phyloP scores from a whole-genome alignment of 2,888 invertebrate genomes.

The Orthosia gothica region DNA sequence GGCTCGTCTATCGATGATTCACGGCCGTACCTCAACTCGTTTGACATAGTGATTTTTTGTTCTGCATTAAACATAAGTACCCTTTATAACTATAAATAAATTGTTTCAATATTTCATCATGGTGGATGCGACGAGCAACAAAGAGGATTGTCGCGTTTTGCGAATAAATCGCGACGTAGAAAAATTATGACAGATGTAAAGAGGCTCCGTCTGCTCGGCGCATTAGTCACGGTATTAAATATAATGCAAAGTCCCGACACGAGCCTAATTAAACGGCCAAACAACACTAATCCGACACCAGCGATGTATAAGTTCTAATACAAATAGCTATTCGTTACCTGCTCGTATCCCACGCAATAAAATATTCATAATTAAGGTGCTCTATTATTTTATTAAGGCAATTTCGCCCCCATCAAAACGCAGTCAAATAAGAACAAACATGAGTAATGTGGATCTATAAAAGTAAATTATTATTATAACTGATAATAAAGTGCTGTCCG shows the following conservation, averaged over 20 bases:
- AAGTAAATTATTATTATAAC: constrained; percentile 91
- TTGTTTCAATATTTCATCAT: constrained; percentile 82
- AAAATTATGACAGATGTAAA: constrained; percentile 91
- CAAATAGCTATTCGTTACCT: constrained; percentile 76
- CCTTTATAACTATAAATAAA: constrained; percentile 82
- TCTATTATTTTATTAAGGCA: constrained; percentile 87
- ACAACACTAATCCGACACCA: constrained; percentile 81
- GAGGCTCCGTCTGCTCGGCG: constrained; percentile 76
- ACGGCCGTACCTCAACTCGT: constrained; percentile 69
- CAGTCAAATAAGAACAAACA: constrained; percentile 90
- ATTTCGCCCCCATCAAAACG: constrained; percentile 85
- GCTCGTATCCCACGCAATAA: constrained; percentile 69
- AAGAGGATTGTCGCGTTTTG: constrained; percentile 87
- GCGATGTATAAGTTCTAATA: constrained; percentile 73
- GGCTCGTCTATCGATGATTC: constrained; percentile 79
- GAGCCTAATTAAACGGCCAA: constrained; percentile 83
- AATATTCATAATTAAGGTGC: constrained; percentile 80
- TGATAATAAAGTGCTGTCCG: constrained; percentile 90
- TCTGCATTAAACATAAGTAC: constrained; percentile 74
- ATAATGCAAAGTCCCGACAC: constrained; percentile 83
- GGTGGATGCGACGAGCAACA: constrained; percentile 79
- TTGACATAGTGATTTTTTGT: constrained; percentile 75
- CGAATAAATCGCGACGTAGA: constrained; percentile 90
- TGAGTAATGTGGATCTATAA: constrained; percentile 90
- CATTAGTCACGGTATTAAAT: constrained; percentile 89